phyloP scores from a whole-genome alignment of 2,797 vertebrate species.

The Arctocebus calabarensis region DNA sequence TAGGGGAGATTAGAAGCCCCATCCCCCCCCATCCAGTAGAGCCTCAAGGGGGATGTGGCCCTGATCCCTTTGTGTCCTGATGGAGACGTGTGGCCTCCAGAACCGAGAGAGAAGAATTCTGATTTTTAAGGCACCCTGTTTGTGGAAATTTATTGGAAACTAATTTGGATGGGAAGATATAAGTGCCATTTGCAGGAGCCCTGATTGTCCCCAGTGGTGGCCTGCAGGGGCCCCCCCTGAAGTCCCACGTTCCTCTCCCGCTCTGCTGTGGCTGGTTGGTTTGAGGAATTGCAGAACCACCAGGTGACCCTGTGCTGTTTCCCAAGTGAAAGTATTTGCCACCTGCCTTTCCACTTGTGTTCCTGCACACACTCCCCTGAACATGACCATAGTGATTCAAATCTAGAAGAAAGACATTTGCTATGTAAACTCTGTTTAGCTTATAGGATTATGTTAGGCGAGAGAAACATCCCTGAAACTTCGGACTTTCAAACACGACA shows the following conservation, averaged over 20 bases:
- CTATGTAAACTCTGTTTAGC: not conserved
- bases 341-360: not conserved
- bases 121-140: not conserved
- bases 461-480: not conserved
- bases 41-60: not conserved
- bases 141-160: not conserved
- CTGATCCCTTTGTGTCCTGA: too few species aligned
- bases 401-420: not conserved
- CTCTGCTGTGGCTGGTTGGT: too few species aligned
- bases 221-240: not conserved
- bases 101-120: not conserved
- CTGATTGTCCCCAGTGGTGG: fast-evolving
- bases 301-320: too few species aligned
- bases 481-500: not conserved
- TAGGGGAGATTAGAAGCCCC: not conserved
- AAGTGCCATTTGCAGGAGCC: not conserved
- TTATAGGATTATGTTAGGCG: not conserved
- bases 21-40: not conserved
- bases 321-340: not conserved
- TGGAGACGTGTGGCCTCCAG: not conserved
- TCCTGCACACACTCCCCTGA: not conserved
- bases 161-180: not conserved
- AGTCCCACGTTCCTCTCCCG: not conserved
- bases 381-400: not conserved
- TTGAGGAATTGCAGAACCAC: not conserved